phyloP scores from a whole-genome alignment of 2,888 invertebrate species.

The Masnerella sp. region DNA sequence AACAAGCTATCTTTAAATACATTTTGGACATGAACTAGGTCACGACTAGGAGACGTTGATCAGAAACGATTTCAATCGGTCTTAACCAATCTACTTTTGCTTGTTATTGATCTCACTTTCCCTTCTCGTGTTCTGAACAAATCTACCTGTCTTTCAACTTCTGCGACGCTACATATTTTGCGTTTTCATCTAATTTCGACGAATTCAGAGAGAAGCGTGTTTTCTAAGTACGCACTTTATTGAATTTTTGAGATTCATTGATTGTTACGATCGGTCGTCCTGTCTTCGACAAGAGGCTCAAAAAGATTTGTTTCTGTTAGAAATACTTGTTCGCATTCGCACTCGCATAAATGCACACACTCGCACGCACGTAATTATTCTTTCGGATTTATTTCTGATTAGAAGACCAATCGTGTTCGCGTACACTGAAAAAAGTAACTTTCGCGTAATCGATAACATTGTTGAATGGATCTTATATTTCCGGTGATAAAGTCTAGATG shows the following conservation, averaged over 20 bases:
- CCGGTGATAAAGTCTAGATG: no score
- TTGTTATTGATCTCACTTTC: neutral
- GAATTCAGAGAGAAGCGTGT: conserved; percentile 22
- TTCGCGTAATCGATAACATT: no score
- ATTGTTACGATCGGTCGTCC: conserved; percentile 46
- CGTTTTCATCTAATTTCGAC: conserved; percentile 4
- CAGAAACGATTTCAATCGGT: neutral
- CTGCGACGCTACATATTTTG: no score
- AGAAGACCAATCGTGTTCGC: neutral
- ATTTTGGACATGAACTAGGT: no score
- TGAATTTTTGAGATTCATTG: conserved; percentile 38
- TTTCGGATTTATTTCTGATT: neutral
- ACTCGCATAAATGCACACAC: conserved; percentile 31
- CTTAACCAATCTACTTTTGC: neutral
- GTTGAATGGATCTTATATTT: no score
- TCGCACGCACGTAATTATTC: conserved; percentile 15
- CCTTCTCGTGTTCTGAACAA: neutral
- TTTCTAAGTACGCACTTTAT: conserved; percentile 35
- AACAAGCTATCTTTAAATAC: no score
- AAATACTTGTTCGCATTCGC: conserved; percentile 21
- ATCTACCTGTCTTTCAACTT: neutral
- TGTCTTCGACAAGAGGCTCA: conserved; percentile 39
- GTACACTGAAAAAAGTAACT: no score
- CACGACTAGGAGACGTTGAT: no score
- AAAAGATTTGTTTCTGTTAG: conserved; percentile 25